These are phyloP conservation scores for Herpetotheres cachinnans DNA, from an alignment of 2,113 vertebrate species.

Conservation along the genomic window DNA sequence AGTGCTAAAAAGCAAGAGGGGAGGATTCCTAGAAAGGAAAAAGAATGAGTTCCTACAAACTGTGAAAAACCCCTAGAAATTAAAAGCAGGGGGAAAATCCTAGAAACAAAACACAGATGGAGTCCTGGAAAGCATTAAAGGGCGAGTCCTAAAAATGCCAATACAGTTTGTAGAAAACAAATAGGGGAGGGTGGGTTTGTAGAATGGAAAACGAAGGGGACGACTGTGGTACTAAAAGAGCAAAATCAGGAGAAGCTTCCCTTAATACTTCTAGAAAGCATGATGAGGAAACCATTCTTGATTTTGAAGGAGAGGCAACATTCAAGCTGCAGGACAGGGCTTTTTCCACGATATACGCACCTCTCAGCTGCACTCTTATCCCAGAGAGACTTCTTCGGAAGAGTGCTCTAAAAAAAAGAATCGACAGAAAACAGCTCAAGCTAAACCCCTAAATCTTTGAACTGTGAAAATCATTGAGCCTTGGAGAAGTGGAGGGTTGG, in stretches of 20 bases:
- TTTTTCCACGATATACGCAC: rapidly evolving
- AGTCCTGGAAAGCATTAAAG: background rate
- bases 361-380: background rate
- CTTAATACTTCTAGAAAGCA: background rate
- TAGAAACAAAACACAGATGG: background rate
- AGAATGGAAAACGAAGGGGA: background rate
- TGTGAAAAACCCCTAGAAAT: background rate
- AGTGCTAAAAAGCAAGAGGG: background rate
- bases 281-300: background rate
- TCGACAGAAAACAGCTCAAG: background rate
- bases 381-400: background rate
- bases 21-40: background rate
- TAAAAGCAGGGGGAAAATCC: background rate
- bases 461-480: background rate
- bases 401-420: background rate
- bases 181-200: background rate
- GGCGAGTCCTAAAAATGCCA: rapidly evolving
- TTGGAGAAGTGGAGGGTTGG: background rate
- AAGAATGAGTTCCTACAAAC: background rate
- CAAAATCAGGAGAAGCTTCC: background rate
- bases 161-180: background rate
- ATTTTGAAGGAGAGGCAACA: background rate
- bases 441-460: background rate
- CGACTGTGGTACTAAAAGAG: background rate
- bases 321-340: background rate